Percentiles rank a stretch among this genome's conserved stretches.
These are phyloP conservation scores for Iguana delicatissima DNA, from an alignment of 2,797 vertebrate species.

Conservation along the genomic window DNA sequence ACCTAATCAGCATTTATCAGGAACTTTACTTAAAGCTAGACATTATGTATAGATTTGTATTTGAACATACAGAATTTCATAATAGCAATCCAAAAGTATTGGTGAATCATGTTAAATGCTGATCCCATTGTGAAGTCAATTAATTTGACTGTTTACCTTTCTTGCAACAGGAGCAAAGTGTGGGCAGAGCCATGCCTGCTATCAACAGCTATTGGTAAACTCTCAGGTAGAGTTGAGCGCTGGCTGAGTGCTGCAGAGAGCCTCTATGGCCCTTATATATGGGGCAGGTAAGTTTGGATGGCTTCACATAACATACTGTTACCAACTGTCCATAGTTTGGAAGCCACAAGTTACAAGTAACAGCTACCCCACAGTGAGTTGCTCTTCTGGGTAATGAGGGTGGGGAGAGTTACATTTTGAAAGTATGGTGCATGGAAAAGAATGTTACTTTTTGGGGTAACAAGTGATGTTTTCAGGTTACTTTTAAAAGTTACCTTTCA, in stretches of 20 bases:
- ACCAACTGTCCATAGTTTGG: background rate
- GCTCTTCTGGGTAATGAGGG: no score
- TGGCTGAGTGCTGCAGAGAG: slow-evolving; percentile 92
- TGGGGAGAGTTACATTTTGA: no score
- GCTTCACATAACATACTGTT: background rate
- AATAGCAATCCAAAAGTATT: background rate
- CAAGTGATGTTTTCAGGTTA: no score
- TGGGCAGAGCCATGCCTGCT: slow-evolving; percentile 97
- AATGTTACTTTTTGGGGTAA: no score
- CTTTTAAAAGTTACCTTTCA: no score
- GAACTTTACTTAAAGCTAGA: background rate
- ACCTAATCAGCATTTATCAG: background rate
- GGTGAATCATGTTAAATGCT: slow-evolving; percentile 17
- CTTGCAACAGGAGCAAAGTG: slow-evolving; percentile 89
- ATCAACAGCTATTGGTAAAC: slow-evolving; percentile 90
- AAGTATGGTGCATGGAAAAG: no score
- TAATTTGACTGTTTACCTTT: slow-evolving; percentile 57
- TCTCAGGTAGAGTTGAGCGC: slow-evolving; percentile 92
- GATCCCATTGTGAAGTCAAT: slow-evolving; percentile 56
- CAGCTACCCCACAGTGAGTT: no score
- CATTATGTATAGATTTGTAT: background rate
- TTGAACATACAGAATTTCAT: background rate
- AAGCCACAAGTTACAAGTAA: no score
- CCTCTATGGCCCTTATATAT: slow-evolving; percentile 94
- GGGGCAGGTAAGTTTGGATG: slow-evolving; percentile 88